phyloP scores from a whole-genome alignment of 2,113 vertebrate genomes.

The Hippocampus barbouri region DNA sequence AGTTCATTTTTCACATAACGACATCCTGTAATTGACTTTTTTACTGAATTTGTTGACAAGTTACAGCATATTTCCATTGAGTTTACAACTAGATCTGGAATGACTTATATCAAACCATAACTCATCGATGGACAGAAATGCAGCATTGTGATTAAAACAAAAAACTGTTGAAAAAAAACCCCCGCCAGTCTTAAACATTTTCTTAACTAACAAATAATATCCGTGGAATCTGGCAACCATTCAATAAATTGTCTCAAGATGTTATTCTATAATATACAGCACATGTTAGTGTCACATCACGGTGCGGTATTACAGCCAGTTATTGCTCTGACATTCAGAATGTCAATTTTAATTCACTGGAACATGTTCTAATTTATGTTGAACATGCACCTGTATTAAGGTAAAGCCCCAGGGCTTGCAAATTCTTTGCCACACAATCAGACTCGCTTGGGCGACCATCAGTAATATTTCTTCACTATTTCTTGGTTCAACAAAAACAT shows the following conservation, averaged over 20 bases:
- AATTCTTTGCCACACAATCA: constrained; percentile 19
- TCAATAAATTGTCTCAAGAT: neutral
- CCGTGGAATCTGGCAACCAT: neutral
- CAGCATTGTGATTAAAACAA: neutral
- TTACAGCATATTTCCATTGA: neutral
- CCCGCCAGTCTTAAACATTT: too few relatives aligned
- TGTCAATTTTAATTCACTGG: neutral
- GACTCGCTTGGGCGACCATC: neutral
- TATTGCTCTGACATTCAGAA: neutral
- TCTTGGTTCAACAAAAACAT: neutral
- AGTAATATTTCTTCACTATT: neutral
- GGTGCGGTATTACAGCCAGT: neutral
- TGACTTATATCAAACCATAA: neutral
- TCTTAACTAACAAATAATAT: neutral
- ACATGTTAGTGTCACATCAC: neutral
- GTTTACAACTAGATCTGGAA: neutral
- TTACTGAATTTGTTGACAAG: neutral
- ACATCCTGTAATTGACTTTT: neutral
- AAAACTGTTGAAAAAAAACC: neutral
- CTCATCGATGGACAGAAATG: neutral
- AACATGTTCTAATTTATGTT: constrained; percentile 2
- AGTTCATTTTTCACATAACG: neutral
- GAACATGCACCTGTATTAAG: neutral
- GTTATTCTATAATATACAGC: neutral
- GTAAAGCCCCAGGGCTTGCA: constrained; percentile 1